Base-by-base conservation (phyloP, 2,888 invertebrate species). In the Tinea pellionella region DNA sequence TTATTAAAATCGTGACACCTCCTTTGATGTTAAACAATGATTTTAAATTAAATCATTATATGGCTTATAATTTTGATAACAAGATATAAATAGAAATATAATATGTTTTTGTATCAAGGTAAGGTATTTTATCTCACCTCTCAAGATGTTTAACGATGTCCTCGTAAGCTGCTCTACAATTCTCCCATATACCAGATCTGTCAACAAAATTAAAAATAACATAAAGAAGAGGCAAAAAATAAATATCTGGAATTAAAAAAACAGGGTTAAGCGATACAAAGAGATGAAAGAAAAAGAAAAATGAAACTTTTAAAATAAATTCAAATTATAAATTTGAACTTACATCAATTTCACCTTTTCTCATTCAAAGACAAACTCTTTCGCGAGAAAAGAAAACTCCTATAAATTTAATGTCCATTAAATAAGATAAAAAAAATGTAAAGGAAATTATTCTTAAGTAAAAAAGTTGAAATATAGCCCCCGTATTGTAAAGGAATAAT, bases 131-230 rank as follows among this genome's bases (percentile, higher is more conserved):
- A 57, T 81, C 93, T 89, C 92, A 95, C 94, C 96, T 94, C 91
- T 96, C 96, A 78, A 96, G 91, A 83, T 96, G 96, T 89, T 96
- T 96, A 70, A 96, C 96, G 84, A 96, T 96, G 88, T 96, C 96
- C 88, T 96, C 96, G 85, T 96, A 96, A 69, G 96, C 96, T 66
- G 96, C 96, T 85, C 96, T 91, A 89, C 96, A 96, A 88, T 96
- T 96, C 89, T 96, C 96, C 96, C 96, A 96, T 78, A 96, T 95
- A 72, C 94, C 94, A 78, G 94, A 94, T 81, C 92, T 92, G 89
- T 67, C 82, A 89, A 84, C 84, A 88, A 84, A 84, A 55, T 37
- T 32, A 24, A 37, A 32, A 37, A 37, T 13, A 32, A 18, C 43
- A 41, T 29, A 51, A 41, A 43, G 70, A 77, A 80, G 75, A 74